Base-by-base conservation (phyloP, 2,113 vertebrate genomes). In the Mohoua ochrocephala region DNA sequence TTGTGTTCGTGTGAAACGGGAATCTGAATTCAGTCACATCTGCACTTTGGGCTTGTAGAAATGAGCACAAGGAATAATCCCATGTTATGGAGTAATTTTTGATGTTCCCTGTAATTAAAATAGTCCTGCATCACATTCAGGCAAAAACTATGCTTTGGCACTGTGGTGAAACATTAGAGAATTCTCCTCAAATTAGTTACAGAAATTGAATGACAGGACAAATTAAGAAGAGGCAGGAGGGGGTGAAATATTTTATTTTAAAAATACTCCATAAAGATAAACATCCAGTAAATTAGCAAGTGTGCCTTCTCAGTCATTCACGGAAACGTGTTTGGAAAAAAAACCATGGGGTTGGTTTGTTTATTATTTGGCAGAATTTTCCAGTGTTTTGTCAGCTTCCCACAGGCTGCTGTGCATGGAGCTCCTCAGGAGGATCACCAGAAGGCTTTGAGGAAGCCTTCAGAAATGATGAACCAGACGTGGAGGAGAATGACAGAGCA, bases 161-260 rank as follows among this genome's bases (percentile, higher is more conserved):
- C 56, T 20, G 44, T 78, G 64, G 24, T 71, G 41, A 81, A 96
- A 89, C 75, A 33, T 93, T 83, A 67, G 56, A 93, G 82, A 92
- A 93, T 80, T 78, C 64, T 75, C 39, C 61, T 84, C 56, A 86
- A 91, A 94, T 93, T 83, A 91, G 81, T 89, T 92, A 81, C 93
- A 97, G 95, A 81, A 89, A 86, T 75, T 95, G 95, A 97, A 84
- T 93, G 86, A 90, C n/a, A 91, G 56, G 83, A 63, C 60, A 96
- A 93, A 94, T 91, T 84, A 84, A 75, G 80, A 80, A 63, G 53
- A 91, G 44, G 47, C 35, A 65, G 80, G 69, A 94, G 67, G 59
- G 80, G 15, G n/a, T 87, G 64, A 97, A 95, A 91, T 87, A 81
- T 78, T 95, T 96, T 94, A 63, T 78, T 95, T 95, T 33, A 26